Evolutionary conservation across 2,797 vertebrate genomes (phyloP), one percentile per base, ranked within the genome.

Genomic region (Apodemus agrarius): DNA sequence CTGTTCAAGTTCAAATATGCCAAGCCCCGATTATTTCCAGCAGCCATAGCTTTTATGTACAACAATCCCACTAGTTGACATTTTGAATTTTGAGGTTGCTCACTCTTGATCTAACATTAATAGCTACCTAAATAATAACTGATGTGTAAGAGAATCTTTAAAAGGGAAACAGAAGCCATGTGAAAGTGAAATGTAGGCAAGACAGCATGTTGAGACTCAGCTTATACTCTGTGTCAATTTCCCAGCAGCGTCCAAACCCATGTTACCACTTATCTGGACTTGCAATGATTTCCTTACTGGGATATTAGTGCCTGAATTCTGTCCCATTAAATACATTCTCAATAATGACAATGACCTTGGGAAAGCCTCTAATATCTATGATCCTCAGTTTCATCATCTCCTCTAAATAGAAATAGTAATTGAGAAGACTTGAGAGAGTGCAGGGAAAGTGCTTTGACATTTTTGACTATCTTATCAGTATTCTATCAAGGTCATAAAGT

Each of bases 301-400:
- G 34, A 89, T 21, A 78, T 29, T 37, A 72, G 0, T 63, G 21
- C 69, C 94, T 89, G 80, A 93, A 72, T 6, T 57, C 49, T 79
- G 31, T 69, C 17, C 5, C 31, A 93, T 54, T 87, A 76, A 86
- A 80, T n/a, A 16, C 24, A 83, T 54, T 94, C 29, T 84, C 24
- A 57, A 19, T 37, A 67, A 24, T 82, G 31, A 2, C 49, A 54
- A 86, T 97, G 91, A 97, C 91, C 61, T 96, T 97, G 67, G 91
- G 61, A 96, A 98, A 97, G 91, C 97, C 95, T 95, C 93, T 97
- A 81, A 87, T 80, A 82, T 97, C 94, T 96, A 65, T 84, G 13
- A 80, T 89, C 69, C 96, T 98, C 94, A 96, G 81, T 96, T 97
- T 88, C 92, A 69, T 93, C 74, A 84, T 95, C 90, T 97, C 90